Conservation (phyloP, 2,888 invertebrate species). For the Asteroscopus sphinx region DNA sequence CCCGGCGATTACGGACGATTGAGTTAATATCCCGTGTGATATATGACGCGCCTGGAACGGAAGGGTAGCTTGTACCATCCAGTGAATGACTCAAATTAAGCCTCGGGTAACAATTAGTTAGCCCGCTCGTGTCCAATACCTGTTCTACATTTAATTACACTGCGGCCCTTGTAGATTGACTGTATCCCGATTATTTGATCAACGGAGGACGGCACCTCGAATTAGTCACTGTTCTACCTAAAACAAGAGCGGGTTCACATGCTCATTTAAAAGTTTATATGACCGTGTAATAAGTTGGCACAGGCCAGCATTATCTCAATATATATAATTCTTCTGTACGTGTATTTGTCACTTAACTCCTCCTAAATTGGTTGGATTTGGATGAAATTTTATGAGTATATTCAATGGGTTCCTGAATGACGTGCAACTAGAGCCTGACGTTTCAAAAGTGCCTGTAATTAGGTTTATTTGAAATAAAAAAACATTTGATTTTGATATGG, state of each 20-base stretch:
- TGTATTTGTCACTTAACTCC: no score
- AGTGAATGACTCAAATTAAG: conserved; percentile 68
- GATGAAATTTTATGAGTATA: no score
- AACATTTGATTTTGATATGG: no score
- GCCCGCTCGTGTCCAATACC: conserved; percentile 44
- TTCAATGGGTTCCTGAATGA: no score
- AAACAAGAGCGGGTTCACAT: conserved; percentile 7
- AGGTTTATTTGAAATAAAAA: no score
- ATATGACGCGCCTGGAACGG: conserved; percentile 77
- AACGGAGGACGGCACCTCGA: conserved; percentile 15
- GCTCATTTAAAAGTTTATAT: conserved; percentile 24
- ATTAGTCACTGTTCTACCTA: conserved; percentile 32
- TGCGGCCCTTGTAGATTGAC: conserved; percentile 40
- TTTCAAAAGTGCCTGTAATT: no score
- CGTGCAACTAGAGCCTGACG: no score
- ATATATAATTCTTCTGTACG: no score
- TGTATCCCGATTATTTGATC: conserved; percentile 40
- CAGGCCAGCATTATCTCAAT: conserved; percentile 28
- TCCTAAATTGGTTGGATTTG: no score
- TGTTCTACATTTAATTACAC: conserved; percentile 56
- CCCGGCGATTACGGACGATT: conserved; percentile 83
- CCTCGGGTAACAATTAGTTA: conserved; percentile 61
- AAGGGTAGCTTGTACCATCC: conserved; percentile 71
- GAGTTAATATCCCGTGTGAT: conserved; percentile 85
- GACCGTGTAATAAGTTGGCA: conserved; percentile 46